These are phyloP conservation scores for Ditula angustiorana DNA, from an alignment of 2,888 invertebrate species.

Conservation along the genomic window DNA sequence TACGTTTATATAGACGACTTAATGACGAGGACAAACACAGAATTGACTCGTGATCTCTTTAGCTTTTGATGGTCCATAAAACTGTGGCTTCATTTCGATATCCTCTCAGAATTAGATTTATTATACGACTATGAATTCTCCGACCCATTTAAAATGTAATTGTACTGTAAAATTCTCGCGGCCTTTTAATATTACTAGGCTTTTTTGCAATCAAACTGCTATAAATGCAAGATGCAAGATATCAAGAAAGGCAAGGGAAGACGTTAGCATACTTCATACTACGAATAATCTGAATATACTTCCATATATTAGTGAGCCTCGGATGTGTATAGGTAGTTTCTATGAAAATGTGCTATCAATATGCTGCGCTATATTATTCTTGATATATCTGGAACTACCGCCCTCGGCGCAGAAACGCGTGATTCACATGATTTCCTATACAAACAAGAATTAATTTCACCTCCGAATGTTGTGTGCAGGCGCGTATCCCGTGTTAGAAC, in stretches of 20 bases:
- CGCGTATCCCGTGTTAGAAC: conserved; percentile 5
- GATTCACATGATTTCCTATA: conserved; percentile 25
- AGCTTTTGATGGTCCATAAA: conserved; percentile 7
- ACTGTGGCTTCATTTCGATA: conserved; percentile 3
- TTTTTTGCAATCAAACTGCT: not conserved
- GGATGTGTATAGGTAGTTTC: conserved; percentile 9
- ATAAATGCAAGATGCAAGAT: not conserved
- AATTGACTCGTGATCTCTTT: conserved; percentile 6
- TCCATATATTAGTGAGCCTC: not conserved
- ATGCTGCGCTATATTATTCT: conserved; percentile 11
- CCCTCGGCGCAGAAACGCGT: not conserved
- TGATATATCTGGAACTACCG: not conserved
- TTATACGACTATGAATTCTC: not conserved
- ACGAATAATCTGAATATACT: conserved; percentile 5
- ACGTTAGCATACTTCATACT: not conserved
- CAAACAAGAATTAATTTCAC: conserved; percentile 28
- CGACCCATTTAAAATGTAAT: not conserved
- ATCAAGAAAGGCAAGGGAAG: not conserved
- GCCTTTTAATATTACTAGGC: not conserved
- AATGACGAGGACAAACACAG: not conserved
- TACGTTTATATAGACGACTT: conserved; percentile 12
- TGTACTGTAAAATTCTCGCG: not conserved
- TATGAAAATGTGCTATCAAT: conserved; percentile 23
- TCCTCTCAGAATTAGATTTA: not conserved
- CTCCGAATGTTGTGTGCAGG: not conserved